Evolutionary conservation across 2,113 vertebrate genomes (phyloP).

Genomic region (Erythrocercus mccallii): DNA sequence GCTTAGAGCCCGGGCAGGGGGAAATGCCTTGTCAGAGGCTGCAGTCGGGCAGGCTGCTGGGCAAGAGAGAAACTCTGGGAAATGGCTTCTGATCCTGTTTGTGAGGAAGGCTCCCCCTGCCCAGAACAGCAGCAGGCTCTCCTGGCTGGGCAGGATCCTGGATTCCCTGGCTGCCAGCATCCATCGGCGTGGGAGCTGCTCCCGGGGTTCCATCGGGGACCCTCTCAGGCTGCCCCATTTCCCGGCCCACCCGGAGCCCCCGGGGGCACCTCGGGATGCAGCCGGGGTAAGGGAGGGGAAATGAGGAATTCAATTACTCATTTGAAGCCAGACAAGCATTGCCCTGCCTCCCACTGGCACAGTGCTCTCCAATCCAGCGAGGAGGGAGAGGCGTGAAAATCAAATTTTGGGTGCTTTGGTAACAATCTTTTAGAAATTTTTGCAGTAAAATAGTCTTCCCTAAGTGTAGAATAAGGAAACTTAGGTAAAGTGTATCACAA

Average conservation of each 20-base stretch:
- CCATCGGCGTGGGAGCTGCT: background rate
- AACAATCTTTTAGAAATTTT: background rate
- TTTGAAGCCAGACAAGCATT: background rate
- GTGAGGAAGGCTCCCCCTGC: background rate
- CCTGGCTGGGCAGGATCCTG: background rate
- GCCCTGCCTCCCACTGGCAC: background rate
- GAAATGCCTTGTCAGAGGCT: conserved; percentile 28
- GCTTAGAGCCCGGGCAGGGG: conserved; percentile 62
- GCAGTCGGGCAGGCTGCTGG: conserved; percentile 64
- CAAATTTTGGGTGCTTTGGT: background rate
- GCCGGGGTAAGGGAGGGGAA: no score
- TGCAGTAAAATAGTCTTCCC: background rate
- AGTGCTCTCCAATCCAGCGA: background rate
- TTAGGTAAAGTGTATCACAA: background rate
- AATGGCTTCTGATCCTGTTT: background rate
- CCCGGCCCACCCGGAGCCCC: no score
- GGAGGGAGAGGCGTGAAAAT: background rate
- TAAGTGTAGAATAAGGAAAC: background rate
- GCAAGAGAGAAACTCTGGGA: background rate
- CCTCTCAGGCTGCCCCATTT: no score
- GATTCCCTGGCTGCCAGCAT: no score
- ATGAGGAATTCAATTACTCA: background rate
- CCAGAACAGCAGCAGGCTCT: background rate
- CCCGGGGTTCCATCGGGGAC: no score
- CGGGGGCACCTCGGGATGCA: no score